Base-by-base conservation (phyloP, 2,888 invertebrate species). In the Stegana nigrithorax region DNA sequence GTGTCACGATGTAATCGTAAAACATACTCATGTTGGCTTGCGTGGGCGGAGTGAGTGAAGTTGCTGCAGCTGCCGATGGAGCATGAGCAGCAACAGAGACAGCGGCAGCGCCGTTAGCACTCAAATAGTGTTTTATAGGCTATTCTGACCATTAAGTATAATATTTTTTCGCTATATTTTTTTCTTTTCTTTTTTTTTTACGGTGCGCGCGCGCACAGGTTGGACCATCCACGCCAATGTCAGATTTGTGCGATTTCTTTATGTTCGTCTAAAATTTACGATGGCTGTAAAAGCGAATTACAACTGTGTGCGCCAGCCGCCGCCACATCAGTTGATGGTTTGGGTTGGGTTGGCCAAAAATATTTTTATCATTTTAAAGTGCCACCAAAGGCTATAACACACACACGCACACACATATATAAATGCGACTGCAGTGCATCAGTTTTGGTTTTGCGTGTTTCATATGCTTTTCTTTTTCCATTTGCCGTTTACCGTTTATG, bases 351-450 rank as follows among this genome's bases (percentile, higher is more conserved):
- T 29, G 36, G 58, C 59, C 64, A 66, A 70, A 72, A 74, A 73
- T 73, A 73, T 73, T 73, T n/a, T 73, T 73, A 73, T 74, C 68
- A 70, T 70, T 73, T 68, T 72, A 73, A 73, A 69, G n/a, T n/a
- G n/a, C n/a, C n/a, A n/a, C n/a, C n/a, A n/a, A n/a, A n/a, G 8
- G 10, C 36, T n/a, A 36, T n/a, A 36, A 36, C 4, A 36, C 10
- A 5, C 10, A 36, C 10, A 32, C 8, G n/a, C 1, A 32, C 2
- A 32, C 32, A 32, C 10, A 10, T n/a, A 36, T n/a, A 36, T 7
- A n/a, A n/a, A 36, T n/a, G 36, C 36, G 12, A 36, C n/a, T 36
- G 36, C 10, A n/a, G 36, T n/a, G n/a, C n/a, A n/a, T n/a, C n/a
- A n/a, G n/a, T n/a, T n/a, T n/a, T n/a, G n/a, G n/a, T n/a, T n/a